Conservation (phyloP, 2,888 invertebrate species). For the Thecocarcelia acutangulata region DNA sequence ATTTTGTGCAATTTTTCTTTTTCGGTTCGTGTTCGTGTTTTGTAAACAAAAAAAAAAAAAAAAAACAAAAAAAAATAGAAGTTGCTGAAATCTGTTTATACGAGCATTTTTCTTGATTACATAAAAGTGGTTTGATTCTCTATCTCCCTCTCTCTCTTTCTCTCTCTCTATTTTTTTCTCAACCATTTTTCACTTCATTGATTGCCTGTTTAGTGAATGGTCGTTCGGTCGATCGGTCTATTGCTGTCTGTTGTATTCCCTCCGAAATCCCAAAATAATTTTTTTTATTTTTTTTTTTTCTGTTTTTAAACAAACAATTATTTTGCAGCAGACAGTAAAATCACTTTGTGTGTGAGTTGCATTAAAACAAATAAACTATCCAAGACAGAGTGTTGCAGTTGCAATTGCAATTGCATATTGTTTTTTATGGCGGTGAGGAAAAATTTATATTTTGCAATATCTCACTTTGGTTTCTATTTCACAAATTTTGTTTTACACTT, state of each 20-base stretch:
- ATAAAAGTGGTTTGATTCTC: conserved; percentile 46
- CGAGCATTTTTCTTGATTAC: conserved; percentile 16
- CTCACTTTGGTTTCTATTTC: conserved; percentile 53
- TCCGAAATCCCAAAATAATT: conserved; percentile 12
- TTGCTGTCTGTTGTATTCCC: conserved; percentile 14
- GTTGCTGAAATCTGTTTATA: conserved; percentile 27
- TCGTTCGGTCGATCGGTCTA: background rate
- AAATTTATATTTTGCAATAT: conserved; percentile 40
- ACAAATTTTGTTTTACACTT: conserved; percentile 47
- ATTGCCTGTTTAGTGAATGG: conserved; percentile 18
- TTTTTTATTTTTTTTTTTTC: conserved; percentile 5
- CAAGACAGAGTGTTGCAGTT: conserved; percentile 10
- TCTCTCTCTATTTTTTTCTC: no score
- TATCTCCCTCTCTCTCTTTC: background rate
- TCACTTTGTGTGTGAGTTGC: conserved; percentile 39
- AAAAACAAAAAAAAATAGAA: no score
- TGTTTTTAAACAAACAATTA: conserved; percentile 39
- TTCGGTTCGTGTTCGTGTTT: background rate
- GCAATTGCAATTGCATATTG: conserved; percentile 17
- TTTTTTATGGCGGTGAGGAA: background rate
- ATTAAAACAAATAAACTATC: conserved; percentile 20
- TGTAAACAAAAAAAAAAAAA: no score
- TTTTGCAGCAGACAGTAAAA: conserved; percentile 13
- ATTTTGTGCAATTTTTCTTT: conserved; percentile 20
- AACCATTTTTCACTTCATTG: conserved; percentile 33